Conservation (phyloP, 2,113 vertebrate genomes). For the Megaleporinus macrocephalus region DNA sequence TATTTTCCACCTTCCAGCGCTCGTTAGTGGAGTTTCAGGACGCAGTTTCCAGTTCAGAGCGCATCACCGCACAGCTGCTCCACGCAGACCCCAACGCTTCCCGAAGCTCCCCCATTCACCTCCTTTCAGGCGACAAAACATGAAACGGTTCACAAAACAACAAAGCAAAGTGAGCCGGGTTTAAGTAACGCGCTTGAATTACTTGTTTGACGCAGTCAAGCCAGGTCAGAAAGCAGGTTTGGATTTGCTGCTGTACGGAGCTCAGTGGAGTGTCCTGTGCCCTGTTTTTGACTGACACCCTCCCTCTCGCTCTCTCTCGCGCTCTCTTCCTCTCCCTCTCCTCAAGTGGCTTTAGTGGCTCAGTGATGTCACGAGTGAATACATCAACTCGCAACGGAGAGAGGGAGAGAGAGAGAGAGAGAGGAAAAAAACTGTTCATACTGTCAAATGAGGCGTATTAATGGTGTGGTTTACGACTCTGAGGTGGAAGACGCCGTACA, state of each 20-base stretch:
- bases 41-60: constrained; percentile 67
- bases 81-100: background rate
- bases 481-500: background rate
- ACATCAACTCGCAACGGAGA: constrained; percentile 23
- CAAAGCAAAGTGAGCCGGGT: background rate
- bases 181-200: background rate
- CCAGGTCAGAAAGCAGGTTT: background rate
- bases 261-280: background rate
- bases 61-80: constrained; percentile 70
- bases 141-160: background rate
- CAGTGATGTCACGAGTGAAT: constrained; percentile 56
- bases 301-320: constrained; percentile 15
- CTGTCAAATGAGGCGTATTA: constrained; percentile 43
- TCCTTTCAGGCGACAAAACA: too few species aligned
- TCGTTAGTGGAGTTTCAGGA: too few species aligned
- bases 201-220: background rate
- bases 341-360: constrained; percentile 48
- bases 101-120: background rate
- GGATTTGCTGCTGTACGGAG: too few species aligned
- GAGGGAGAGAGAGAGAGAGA: background rate
- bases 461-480: background rate
- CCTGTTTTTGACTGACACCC: background rate
- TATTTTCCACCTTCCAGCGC: too few species aligned
- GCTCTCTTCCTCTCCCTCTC: too few species aligned
- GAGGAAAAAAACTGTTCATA: constrained; percentile 2